Percentiles rank a stretch among this genome's conserved stretches.
Evolutionary conservation across 1,140 invertebrate genomes (phyloP).

Genomic region (Metaphire vulgaris): DNA sequence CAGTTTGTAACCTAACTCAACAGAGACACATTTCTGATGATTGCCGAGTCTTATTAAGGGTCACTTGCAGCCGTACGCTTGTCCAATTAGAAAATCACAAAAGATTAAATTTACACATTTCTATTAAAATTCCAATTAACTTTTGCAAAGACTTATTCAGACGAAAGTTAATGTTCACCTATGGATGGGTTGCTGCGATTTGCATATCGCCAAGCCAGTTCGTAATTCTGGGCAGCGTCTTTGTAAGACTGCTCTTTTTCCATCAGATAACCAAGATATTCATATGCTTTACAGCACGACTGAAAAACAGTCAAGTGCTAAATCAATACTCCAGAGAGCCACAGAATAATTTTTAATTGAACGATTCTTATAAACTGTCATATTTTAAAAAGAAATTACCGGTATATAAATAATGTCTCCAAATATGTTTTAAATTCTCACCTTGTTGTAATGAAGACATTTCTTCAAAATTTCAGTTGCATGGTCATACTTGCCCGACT

Average conservation of each 20-base stretch:
- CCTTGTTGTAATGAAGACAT: conserved; percentile 77
- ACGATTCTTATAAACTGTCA: too few species aligned
- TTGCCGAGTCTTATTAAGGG: too few species aligned
- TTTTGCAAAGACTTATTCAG: not conserved
- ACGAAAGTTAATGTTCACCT: conserved; percentile 52
- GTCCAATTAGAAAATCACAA: not conserved
- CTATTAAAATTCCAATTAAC: not conserved
- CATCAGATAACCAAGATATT: conserved; percentile 75
- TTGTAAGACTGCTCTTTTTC: conserved; percentile 88
- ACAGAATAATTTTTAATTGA: too few species aligned
- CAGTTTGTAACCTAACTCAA: conserved; percentile 72
- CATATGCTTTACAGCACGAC: conserved; percentile 81
- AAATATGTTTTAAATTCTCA: too few species aligned
- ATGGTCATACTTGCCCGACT: conserved; percentile 73
- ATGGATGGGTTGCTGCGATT: conserved; percentile 72
- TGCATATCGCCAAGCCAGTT: conserved; percentile 71
- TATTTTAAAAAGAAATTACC: too few species aligned
- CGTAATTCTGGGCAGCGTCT: conserved; percentile 76
- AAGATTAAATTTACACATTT: not conserved
- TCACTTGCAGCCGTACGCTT: too few species aligned
- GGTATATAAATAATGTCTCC: too few species aligned
- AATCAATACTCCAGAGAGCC: too few species aligned
- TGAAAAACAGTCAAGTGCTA: conserved; percentile 34
- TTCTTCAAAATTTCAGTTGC: conserved; percentile 73
- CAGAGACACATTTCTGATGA: too few species aligned